Evolutionary conservation across 1,140 invertebrate genomes (phyloP), one percentile per base, ranked within the genome.

Genomic region (Hylyphantes graminicola): DNA sequence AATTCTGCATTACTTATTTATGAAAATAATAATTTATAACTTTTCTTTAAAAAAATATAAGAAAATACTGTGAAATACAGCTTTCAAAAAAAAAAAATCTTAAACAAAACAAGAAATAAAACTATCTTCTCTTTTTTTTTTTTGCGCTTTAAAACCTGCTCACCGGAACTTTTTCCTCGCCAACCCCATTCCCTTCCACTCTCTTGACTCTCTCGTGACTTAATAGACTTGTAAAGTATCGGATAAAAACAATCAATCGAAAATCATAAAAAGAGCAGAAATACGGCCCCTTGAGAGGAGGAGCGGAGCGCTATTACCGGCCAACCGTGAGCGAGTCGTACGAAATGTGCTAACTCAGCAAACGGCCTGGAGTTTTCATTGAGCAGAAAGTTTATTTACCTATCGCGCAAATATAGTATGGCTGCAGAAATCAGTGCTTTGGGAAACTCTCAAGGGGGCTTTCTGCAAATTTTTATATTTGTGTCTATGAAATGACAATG

Each of bases 371-470:
- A 67, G 64, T 55, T 79, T 48, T 77, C 48, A 63, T 59, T 19
- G 35, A 65, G 77, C 77, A 65, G 77, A 35, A 79, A 79, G 77
- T 79, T 70, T 54, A 51, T 68, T 68, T 70, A 79, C 77, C 77
- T 79, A 79, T 79, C 19, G 48, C 35, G 63, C 75, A 65, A 78
- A 54, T 63, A 59, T 64, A 61, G n/a, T 21, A 68, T 68, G 70
- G 70, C 64, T 79, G 77, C 77, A 65, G 77, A 79, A 79, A 79
- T 79, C 77, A 68, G 64, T 70, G 63, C 77, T 48, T 79, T 57
- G 12, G 10, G 0, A n/a, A n/a, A 57, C 64, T n/a, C 74, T 50
- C 21, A 2, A 48, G 57, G 77, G 77, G 55, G 12, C 53, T n/a
- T 70, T 70, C 65, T 75, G 19, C 77, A 79, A 55, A 79, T n/a